Percentiles rank a stretch among this genome's conserved stretches.
Evolutionary conservation across 2,888 invertebrate species (phyloP).

Genomic region (Brachypalpus laphriformis): DNA sequence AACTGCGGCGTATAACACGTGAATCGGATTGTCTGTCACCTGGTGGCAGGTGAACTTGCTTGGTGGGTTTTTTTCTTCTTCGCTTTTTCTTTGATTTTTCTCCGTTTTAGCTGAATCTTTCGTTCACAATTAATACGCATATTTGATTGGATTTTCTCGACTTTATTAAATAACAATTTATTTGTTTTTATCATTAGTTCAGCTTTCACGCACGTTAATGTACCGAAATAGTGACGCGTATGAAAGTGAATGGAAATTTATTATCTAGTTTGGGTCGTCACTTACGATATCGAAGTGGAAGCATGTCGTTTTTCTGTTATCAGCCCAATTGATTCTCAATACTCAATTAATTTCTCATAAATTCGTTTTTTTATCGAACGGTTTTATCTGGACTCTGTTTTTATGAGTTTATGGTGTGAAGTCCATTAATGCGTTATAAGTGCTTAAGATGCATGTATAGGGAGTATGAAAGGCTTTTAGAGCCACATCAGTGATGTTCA

Average conservation of each 20-base stretch:
- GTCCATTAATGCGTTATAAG: neutral
- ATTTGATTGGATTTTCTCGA: conserved; percentile 10
- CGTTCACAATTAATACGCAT: neutral
- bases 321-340: conserved; percentile 7
- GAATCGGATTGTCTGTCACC: conserved; percentile 12
- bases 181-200: conserved; percentile 22
- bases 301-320: conserved; percentile 23
- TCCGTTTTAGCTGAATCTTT: too few species aligned
- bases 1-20: neutral
- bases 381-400: neutral
- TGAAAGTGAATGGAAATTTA: conserved; percentile 22
- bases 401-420: neutral
- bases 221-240: neutral
- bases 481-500: too few species aligned
- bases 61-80: neutral
- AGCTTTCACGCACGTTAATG: conserved; percentile 34
- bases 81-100: too few species aligned
- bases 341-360: conserved; percentile 3
- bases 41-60: conserved; percentile 33
- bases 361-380: neutral
- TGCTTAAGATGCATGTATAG: neutral
- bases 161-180: conserved; percentile 4
- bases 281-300: conserved; percentile 1
- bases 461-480: too few species aligned
- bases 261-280: conserved; percentile 16